Conservation (phyloP, 2,888 invertebrate species). For the Caenorhabditis panamensis region DNA sequence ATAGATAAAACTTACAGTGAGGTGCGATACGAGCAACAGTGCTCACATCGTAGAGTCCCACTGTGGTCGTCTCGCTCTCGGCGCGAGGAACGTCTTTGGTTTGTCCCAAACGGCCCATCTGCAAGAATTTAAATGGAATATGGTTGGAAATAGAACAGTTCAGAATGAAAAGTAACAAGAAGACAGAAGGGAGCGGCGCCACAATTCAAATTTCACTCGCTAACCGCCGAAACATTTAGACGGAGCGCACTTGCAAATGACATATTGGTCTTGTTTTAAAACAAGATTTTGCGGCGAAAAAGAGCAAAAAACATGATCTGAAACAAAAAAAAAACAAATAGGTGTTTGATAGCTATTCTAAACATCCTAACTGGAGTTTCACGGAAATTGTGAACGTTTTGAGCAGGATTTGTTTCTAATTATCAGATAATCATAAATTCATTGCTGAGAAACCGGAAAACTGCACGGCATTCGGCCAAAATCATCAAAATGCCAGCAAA, state of each 20-base stretch:
- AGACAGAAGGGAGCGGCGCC: neutral
- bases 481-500: no score
- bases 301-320: no score
- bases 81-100: constrained; percentile 4
- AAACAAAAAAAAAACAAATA: no score
- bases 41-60: constrained; percentile 49
- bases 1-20: constrained; percentile 8
- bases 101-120: constrained; percentile 47
- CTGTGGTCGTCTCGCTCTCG: constrained; percentile 29
- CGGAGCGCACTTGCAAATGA: neutral
- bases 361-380: no score
- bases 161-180: neutral
- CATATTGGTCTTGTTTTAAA: no score
- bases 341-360: no score
- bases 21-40: constrained; percentile 40
- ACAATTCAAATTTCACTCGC: neutral
- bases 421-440: no score
- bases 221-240: neutral
- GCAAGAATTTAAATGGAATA: neutral
- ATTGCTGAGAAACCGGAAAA: no score
- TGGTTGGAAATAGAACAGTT: neutral
- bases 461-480: no score
- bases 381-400: no score
- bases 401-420: no score
- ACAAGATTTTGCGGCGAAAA: no score